A percentile compares a stretch with the other conserved stretches of the same genome.
Evolutionary conservation across 2,113 vertebrate species (phyloP).

Genomic region (Petromus typicus): DNA sequence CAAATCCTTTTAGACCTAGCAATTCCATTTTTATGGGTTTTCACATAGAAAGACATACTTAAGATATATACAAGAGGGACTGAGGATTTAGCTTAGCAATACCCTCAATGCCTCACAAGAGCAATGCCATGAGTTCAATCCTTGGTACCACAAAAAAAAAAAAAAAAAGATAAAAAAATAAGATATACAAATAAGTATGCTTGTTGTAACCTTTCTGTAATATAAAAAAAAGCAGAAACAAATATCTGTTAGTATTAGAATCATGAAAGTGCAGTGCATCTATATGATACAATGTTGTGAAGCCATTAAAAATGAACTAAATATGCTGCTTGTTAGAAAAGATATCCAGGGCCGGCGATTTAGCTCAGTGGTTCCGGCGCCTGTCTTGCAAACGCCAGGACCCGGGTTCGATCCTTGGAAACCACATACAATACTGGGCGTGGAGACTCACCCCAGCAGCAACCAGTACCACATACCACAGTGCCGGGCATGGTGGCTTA

Average conservation of each 20-base stretch:
- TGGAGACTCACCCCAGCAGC: too few relatives aligned
- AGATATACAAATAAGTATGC: not conserved
- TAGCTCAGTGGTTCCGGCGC: too few relatives aligned
- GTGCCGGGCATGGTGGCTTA: too few relatives aligned
- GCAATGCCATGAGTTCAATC: too few relatives aligned
- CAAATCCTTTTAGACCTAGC: not conserved
- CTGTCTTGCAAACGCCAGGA: too few relatives aligned
- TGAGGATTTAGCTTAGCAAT: too few relatives aligned
- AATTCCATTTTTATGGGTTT: not conserved
- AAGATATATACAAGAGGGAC: not conserved
- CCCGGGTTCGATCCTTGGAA: too few relatives aligned
- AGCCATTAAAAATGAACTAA: constrained; percentile 41
- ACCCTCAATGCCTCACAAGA: too few relatives aligned
- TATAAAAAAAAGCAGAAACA: constrained; percentile 7
- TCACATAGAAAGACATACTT: not conserved
- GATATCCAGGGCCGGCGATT: too few relatives aligned
- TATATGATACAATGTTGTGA: not conserved
- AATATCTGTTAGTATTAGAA: not conserved
- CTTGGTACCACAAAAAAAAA: too few relatives aligned
- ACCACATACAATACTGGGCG: too few relatives aligned
- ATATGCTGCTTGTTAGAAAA: constrained; percentile 54
- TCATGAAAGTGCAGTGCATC: not conserved
- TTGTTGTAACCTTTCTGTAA: not conserved
- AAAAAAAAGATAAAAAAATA: not conserved
- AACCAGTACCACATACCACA: too few relatives aligned